Evolutionary conservation across 1,140 invertebrate species (phyloP).

Genomic region (Diorhabda carinulata): DNA sequence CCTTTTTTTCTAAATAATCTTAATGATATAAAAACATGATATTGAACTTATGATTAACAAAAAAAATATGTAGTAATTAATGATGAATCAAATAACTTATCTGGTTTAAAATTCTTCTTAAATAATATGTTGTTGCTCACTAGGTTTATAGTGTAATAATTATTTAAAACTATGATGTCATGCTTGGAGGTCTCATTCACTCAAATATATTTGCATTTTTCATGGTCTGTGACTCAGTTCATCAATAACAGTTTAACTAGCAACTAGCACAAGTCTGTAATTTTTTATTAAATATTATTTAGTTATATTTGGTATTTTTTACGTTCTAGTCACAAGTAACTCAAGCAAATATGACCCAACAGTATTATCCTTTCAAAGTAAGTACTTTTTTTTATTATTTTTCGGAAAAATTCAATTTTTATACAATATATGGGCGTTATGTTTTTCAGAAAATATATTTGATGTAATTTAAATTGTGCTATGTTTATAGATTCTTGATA

Average conservation of each 20-base stretch:
- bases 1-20: too few species aligned
- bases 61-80: too few species aligned
- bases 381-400: conserved; percentile 20
- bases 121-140: not conserved
- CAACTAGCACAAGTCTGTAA: conserved; percentile 18
- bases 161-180: conserved; percentile 34
- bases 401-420: too few species aligned
- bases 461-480: too few species aligned
- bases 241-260: conserved; percentile 5
- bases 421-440: too few species aligned
- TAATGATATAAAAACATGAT: too few species aligned
- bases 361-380: conserved; percentile 47
- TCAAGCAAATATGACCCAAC: conserved; percentile 41
- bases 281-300: conserved; percentile 15
- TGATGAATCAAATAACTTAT: too few species aligned
- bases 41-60: too few species aligned
- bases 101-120: not conserved
- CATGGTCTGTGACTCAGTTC: conserved; percentile 24
- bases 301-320: conserved; percentile 22
- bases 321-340: conserved; percentile 29
- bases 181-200: conserved; percentile 10
- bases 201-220: conserved; percentile 16
- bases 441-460: too few species aligned
- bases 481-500: too few species aligned
- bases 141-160: conserved; percentile 23